Evolutionary conservation across 64 coral and sea anemone genomes (phyloP).

Genomic region (Pocillopora verrucosa): DNA sequence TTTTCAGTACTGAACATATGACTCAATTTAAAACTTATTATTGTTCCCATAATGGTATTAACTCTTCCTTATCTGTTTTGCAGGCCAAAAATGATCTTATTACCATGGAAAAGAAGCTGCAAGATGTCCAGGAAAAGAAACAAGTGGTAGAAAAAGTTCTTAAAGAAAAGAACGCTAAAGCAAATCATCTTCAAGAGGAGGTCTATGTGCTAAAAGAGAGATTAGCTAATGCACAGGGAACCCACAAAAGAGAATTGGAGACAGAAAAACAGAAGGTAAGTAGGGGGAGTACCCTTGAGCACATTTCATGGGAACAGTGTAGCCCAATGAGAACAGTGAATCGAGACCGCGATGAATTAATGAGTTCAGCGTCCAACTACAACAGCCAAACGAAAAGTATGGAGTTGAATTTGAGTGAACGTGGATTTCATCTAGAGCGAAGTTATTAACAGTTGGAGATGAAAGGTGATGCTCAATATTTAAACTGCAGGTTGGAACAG

Average conservation of each 20-base stretch:
- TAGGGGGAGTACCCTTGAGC: not conserved
- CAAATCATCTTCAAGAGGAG: constrained; percentile 79
- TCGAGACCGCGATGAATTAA: too few species aligned
- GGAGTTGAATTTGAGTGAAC: too few species aligned
- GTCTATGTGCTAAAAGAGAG: constrained; percentile 71
- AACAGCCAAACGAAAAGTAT: too few species aligned
- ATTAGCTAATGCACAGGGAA: constrained; percentile 61
- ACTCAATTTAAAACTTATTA: not conserved
- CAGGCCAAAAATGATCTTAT: constrained; percentile 82
- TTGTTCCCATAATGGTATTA: not conserved
- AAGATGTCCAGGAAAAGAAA: constrained; percentile 75
- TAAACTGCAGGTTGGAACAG: too few species aligned
- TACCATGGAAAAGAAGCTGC: constrained; percentile 68
- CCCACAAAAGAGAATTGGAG: constrained; percentile 76
- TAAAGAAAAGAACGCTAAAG: constrained; percentile 74
- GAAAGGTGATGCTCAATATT: too few species aligned
- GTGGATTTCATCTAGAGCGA: too few species aligned
- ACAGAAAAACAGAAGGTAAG: constrained; percentile 90
- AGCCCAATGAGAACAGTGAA: not conserved
- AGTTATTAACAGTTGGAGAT: too few species aligned
- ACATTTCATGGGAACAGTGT: not conserved
- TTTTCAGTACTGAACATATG: not conserved
- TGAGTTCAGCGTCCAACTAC: too few species aligned
- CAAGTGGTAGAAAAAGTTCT: constrained; percentile 79
- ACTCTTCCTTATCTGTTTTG: not conserved